phyloP scores from a whole-genome alignment of 1,140 invertebrate genomes.

The Rhysida immarginata region DNA sequence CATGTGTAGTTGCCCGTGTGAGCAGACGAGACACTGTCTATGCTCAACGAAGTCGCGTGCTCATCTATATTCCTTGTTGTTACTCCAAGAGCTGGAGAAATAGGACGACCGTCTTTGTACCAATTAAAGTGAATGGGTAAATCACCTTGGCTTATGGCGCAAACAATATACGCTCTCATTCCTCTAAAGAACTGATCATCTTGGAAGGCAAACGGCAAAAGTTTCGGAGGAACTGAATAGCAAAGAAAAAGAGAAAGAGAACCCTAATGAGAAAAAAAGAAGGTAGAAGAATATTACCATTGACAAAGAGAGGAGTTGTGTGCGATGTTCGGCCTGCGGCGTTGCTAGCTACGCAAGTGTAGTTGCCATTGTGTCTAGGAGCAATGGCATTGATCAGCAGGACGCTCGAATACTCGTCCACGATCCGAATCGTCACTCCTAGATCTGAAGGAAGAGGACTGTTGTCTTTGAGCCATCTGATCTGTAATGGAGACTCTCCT shows the following conservation, averaged over 20 bases:
- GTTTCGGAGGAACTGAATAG: slow-evolving; percentile 34
- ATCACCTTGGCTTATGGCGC: slow-evolving; percentile 86
- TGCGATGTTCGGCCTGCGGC: no score
- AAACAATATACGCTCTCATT: slow-evolving; percentile 49
- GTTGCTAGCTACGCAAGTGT: no score
- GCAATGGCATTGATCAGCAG: no score
- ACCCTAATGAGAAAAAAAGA: no score
- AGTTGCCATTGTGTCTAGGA: no score
- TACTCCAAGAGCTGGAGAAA: slow-evolving; percentile 22
- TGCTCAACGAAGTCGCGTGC: slow-evolving; percentile 39
- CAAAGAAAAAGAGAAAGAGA: not conserved
- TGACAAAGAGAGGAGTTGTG: no score
- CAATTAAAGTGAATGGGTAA: slow-evolving; percentile 71
- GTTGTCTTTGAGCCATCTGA: no score
- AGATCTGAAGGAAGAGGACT: no score
- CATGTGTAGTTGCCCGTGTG: slow-evolving; percentile 68
- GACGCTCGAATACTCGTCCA: no score
- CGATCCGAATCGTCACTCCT: no score
- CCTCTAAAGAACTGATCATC: slow-evolving; percentile 36
- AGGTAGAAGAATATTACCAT: no score
- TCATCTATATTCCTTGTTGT: slow-evolving; percentile 23
- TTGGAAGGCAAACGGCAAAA: slow-evolving; percentile 32
- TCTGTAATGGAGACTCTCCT: no score
- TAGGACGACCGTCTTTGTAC: slow-evolving; percentile 44
- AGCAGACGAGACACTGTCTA: slow-evolving; percentile 51